These are phyloP conservation scores for Corbicula japonica DNA, from an alignment of 2,888 invertebrate species.

Conservation along the genomic window DNA sequence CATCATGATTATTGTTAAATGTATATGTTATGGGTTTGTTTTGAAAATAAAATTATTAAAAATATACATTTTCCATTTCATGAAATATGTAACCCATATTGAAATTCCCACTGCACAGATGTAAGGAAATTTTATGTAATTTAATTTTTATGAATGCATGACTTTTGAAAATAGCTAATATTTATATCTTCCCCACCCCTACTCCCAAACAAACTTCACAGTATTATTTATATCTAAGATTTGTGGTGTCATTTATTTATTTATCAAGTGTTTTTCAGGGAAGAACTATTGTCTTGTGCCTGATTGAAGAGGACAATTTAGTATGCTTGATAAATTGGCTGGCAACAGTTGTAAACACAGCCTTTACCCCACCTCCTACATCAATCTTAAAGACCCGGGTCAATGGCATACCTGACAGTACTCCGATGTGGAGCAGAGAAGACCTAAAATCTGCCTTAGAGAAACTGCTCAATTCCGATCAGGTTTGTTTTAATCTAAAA, in stretches of 20 bases:
- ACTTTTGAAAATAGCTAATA: too few relatives aligned
- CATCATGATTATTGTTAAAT: too few relatives aligned
- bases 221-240: background rate
- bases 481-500: conserved; percentile 14
- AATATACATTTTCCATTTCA: too few relatives aligned
- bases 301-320: conserved; percentile 36
- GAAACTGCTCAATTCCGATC: conserved; percentile 13
- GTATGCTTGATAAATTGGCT: conserved; percentile 49
- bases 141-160: too few relatives aligned
- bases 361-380: conserved; percentile 40
- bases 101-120: too few relatives aligned
- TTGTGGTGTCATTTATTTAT: background rate
- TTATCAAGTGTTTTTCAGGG: conserved; percentile 26
- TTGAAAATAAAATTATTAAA: too few relatives aligned
- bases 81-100: too few relatives aligned
- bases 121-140: too few relatives aligned
- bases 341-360: conserved; percentile 39
- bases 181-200: too few relatives aligned
- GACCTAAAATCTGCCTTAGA: conserved; percentile 39
- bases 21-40: too few relatives aligned
- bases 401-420: conserved; percentile 31
- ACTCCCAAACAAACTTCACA: too few relatives aligned
- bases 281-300: conserved; percentile 22
- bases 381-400: conserved; percentile 37
- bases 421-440: conserved; percentile 46